A percentile compares a stretch with the other conserved stretches of the same genome.
phyloP scores from a whole-genome alignment of 2,797 vertebrate genomes.

The Bovichtus variegatus region DNA sequence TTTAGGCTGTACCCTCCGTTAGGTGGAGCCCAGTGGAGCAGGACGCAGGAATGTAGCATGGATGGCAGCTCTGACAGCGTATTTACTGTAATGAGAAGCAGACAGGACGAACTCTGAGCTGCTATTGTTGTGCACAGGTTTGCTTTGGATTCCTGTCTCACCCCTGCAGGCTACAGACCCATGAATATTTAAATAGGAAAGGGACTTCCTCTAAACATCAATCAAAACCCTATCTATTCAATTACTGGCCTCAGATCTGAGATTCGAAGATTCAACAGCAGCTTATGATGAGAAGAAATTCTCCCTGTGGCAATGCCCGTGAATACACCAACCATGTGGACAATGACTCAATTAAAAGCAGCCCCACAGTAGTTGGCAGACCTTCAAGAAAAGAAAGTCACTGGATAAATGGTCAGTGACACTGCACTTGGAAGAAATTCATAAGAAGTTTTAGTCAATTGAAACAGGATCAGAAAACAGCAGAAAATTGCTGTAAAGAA shows the following conservation, averaged over 20 bases:
- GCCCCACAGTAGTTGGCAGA: conserved; percentile 59
- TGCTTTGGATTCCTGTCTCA: conserved; percentile 74
- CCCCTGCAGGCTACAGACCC: conserved; percentile 77
- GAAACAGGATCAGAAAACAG: conserved; percentile 63
- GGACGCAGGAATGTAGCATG: conserved; percentile 62
- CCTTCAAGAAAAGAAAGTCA: conserved; percentile 58
- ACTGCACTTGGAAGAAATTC: conserved; percentile 64
- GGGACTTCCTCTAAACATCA: conserved; percentile 85
- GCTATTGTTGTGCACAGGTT: conserved; percentile 80
- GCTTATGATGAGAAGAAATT: conserved; percentile 72
- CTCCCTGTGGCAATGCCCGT: conserved; percentile 68
- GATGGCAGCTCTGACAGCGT: conserved; percentile 66
- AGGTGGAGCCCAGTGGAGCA: conserved; percentile 45
- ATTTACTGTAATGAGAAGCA: conserved; percentile 83
- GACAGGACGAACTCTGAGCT: conserved; percentile 72
- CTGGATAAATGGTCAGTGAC: conserved; percentile 64
- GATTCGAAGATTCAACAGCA: conserved; percentile 67
- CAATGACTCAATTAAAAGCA: conserved; percentile 79
- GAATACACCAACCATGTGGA: conserved; percentile 76
- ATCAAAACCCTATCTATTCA: conserved; percentile 84
- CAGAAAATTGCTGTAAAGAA: conserved; percentile 53
- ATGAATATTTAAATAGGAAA: conserved; percentile 87
- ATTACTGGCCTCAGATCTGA: conserved; percentile 81
- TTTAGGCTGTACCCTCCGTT: conserved; percentile 35
- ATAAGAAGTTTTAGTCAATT: conserved; percentile 55